Evolutionary conservation across 2,113 vertebrate genomes (phyloP).

Genomic region (Pteronura brasiliensis): DNA sequence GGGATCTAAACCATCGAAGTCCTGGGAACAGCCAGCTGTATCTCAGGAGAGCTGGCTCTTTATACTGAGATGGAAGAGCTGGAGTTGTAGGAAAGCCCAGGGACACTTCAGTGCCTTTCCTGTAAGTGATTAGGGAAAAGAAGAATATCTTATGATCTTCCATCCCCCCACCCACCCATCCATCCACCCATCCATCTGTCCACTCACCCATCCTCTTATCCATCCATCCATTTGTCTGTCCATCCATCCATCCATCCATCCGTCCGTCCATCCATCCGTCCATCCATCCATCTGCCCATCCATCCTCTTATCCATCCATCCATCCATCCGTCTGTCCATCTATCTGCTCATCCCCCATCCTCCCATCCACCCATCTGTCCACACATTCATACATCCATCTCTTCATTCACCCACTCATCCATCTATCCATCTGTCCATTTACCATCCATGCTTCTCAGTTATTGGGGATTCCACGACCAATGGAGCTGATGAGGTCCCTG

Average conservation of each 20-base stretch:
- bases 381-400: too few relatives aligned
- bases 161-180: accelerated
- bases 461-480: accelerated
- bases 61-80: neutral
- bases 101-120: neutral
- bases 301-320: accelerated
- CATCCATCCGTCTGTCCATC: accelerated
- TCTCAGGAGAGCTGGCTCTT: accelerated
- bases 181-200: accelerated
- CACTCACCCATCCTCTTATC: too few relatives aligned
- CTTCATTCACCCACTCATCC: too few relatives aligned
- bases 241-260: too few relatives aligned
- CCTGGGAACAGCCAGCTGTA: neutral
- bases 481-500: neutral
- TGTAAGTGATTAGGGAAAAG: neutral
- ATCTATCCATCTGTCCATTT: accelerated
- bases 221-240: accelerated
- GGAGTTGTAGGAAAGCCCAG: neutral
- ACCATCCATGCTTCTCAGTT: too few relatives aligned
- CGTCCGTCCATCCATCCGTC: accelerated
- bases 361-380: neutral
- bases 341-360: accelerated
- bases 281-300: neutral
- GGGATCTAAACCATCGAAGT: neutral
- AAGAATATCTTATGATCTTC: neutral